Percentiles rank a stretch among this genome's conserved stretches.
These are phyloP conservation scores for Zoanthus sociatus DNA, from an alignment of 92 coral and sea anemone species.

Conservation along the genomic window DNA sequence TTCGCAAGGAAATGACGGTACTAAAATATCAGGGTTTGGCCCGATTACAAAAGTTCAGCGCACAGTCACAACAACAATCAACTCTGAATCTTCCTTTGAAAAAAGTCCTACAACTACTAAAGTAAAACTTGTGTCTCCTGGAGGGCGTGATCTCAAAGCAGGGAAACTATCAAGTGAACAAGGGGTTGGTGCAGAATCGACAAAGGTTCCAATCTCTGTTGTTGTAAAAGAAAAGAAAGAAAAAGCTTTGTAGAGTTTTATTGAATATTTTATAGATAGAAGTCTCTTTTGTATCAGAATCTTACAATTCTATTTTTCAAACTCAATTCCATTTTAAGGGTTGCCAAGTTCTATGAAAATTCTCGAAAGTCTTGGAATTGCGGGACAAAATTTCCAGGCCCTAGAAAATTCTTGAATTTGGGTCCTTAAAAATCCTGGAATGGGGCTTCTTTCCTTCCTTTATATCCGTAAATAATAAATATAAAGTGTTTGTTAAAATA, in stretches of 20 bases:
- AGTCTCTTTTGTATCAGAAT: neutral
- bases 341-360: too few relatives aligned
- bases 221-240: neutral
- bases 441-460: too few relatives aligned
- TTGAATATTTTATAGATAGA: neutral
- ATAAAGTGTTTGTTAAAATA: too few relatives aligned
- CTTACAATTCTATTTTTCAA: neutral
- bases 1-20: neutral
- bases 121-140: constrained; percentile 23
- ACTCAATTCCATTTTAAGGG: neutral
- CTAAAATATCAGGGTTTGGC: constrained; percentile 12
- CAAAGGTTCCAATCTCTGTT: neutral
- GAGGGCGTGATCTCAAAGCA: neutral
- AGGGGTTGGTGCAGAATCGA: neutral
- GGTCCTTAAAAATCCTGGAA: too few relatives aligned
- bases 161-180: neutral
- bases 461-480: too few relatives aligned
- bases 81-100: constrained; percentile 22
- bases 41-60: constrained; percentile 27
- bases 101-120: constrained; percentile 1
- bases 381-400: too few relatives aligned
- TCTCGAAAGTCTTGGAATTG: too few relatives aligned
- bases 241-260: neutral
- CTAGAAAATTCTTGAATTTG: too few relatives aligned
- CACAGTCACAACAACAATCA: constrained; percentile 19